Percentiles rank a stretch among this genome's conserved stretches.
phyloP scores from a whole-genome alignment of 2,888 invertebrate genomes.

The Agrypnus murinus region DNA sequence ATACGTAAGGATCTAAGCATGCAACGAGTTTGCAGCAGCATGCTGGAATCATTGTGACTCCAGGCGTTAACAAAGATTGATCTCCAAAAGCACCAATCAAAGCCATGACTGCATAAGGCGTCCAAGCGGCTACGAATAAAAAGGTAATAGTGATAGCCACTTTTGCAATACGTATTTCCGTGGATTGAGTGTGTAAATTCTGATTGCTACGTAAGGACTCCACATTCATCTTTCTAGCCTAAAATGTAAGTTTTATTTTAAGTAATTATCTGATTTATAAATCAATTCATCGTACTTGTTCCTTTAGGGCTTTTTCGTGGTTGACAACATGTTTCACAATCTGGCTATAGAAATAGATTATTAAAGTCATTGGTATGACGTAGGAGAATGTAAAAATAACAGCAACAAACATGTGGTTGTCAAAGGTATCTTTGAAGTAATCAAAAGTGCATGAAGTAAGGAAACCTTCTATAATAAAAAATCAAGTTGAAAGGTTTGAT shows the following conservation, averaged over 20 bases:
- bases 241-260: not conserved
- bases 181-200: slow-evolving; percentile 79
- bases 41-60: slow-evolving; percentile 90
- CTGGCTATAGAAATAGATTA: slow-evolving; percentile 89
- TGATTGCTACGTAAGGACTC: slow-evolving; percentile 86
- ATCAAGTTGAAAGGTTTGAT: too few relatives aligned
- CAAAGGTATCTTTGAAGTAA: slow-evolving; percentile 85
- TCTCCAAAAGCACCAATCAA: slow-evolving; percentile 89
- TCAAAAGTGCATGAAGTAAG: slow-evolving; percentile 90
- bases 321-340: slow-evolving; percentile 91
- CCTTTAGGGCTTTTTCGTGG: slow-evolving; percentile 87
- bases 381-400: slow-evolving; percentile 87
- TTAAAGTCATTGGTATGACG: slow-evolving; percentile 83
- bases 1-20: slow-evolving; percentile 93
- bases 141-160: slow-evolving; percentile 92
- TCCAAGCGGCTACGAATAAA: slow-evolving; percentile 90
- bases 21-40: slow-evolving; percentile 91
- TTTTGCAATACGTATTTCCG: slow-evolving; percentile 90
- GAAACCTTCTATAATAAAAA: slow-evolving; percentile 84
- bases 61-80: slow-evolving; percentile 81
- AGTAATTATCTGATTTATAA: not conserved
- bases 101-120: slow-evolving; percentile 90
- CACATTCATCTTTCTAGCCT: slow-evolving; percentile 94
- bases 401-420: slow-evolving; percentile 84
- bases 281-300: slow-evolving; percentile 61